Evolutionary conservation across 2,888 invertebrate genomes (phyloP), one percentile per base, ranked within the genome.

Genomic region (Dyspetes luteomarginatus): DNA sequence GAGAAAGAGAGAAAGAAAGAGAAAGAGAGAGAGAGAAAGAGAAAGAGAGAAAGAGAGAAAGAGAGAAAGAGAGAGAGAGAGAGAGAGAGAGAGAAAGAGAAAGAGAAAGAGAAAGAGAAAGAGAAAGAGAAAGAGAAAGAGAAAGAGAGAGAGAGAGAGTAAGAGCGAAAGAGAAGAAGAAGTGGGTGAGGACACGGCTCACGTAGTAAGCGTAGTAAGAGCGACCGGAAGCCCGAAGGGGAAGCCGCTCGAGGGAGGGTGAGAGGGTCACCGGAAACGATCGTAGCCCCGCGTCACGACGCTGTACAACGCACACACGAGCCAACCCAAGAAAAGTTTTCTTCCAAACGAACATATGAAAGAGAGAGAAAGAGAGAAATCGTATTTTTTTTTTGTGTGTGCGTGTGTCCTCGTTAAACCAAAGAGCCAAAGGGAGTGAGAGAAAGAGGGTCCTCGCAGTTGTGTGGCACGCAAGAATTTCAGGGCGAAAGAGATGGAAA

Each of bases 121-220:
- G 52, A 68, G 24, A 22, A 41, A 68, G 22, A 73, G 36, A 72
- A 36, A 56, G 41, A 48, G 26, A 26, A 41, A 15, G 60, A 55
- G 56, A 30, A 73, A 58, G 43, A 48, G 60, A 65, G 74, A 68
- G 71, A 68, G 68, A 67, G 69, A 36, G 60, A 41, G 41, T 72
- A 64, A 68, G 41, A 15, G 17, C 3, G 64, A 41, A 22, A 50
- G 28, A 17, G 43, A 56, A 75, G 67, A 76, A 62, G 50, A 62
- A 82, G 74, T 45, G 64, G 60, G 73, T 24, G 22, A 81, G 78
- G 73, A 73, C 77, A 77, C 58, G 78, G 80, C 68, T 78, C 75
- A 74, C 85, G 84, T 89, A 89, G 89, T 88, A 89, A 88, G 85
- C 84, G 87, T 88, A 88, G 88, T 88, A 85, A 84, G 85, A 84